Evolutionary conservation across 2,113 vertebrate genomes (phyloP), one percentile per base, ranked within the genome.

Genomic region (Trogon melanurus): DNA sequence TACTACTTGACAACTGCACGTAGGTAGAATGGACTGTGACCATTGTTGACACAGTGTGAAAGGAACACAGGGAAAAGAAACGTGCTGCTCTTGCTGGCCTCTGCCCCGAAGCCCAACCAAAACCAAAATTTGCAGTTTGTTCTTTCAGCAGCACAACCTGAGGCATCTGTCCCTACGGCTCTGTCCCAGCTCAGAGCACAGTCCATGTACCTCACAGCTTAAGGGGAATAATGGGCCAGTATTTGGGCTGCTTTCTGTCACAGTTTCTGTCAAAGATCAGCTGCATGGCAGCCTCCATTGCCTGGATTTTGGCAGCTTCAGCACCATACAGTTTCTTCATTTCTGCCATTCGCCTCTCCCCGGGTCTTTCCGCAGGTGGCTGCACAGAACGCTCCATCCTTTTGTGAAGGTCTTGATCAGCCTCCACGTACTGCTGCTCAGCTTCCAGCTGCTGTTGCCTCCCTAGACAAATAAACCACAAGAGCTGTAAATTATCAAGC

Each of bases 211-310:
- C 66, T 98, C 95, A 99, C 51, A 99, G 97, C 72, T 98, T 99
- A 54, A 99, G 98, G 1, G 99, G 99, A 83, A 99, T 99, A 72
- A 99, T 99, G 0, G 99, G 99, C 99, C 99, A 99, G 96, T 99
- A 99, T 88, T 99, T 99, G 30, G 99, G 99, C 93, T 98, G 98
- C 85, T 99, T 99, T 93, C 96, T 97, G 98, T 99, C 99, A 91
- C 99, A 99, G 94, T 98, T 98, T 44, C 98, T 98, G 93, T 99
- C 98, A 45, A 99, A 99, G 29, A 91, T 97, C 72, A 99, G 99
- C 95, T 99, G 99, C 98, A 99, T 98, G 3, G 99, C 99, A 1
- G 99, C 95, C 97, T 99, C 99, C 99, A 99, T 99, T 60, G 98
- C 99, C 96, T 98, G 97, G 94, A 99, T 99, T 98, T 99, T 99